Evolutionary conservation across 2,113 vertebrate genomes (phyloP).

Genomic region (Motacilla alba): DNA sequence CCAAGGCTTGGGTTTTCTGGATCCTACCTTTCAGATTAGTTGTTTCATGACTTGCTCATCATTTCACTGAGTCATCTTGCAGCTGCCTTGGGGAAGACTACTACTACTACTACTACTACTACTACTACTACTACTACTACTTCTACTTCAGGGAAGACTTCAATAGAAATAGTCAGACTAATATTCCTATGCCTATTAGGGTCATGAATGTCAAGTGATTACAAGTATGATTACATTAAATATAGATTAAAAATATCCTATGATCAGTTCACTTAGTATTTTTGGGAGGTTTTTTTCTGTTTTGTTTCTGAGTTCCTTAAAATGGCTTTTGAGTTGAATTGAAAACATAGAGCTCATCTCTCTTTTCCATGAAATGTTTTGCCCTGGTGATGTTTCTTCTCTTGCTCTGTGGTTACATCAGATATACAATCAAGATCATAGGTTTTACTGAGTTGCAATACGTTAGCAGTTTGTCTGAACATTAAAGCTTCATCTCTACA

Average conservation of each 20-base stretch:
- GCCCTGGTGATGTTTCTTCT: not conserved
- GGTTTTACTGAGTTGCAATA: not conserved
- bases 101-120: too few species aligned
- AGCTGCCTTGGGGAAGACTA: not conserved
- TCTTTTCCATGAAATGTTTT: not conserved
- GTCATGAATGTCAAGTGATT: not conserved
- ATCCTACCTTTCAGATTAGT: not conserved
- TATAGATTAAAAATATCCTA: not conserved
- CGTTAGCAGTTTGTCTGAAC: not conserved
- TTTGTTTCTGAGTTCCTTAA: not conserved
- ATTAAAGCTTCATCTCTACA: not conserved
- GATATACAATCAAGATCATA: not conserved
- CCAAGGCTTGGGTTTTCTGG: not conserved
- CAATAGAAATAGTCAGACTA: not conserved
- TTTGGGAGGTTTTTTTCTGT: rapidly evolving
- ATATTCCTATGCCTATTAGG: not conserved
- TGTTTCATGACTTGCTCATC: not conserved
- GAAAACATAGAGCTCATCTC: not conserved
- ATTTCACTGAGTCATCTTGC: not conserved
- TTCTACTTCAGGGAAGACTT: not conserved
- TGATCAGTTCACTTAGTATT: not conserved
- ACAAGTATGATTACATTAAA: not conserved
- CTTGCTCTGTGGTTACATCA: not conserved
- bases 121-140: not conserved
- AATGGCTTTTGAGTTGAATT: not conserved